Evolutionary conservation across 1,140 invertebrate species (phyloP).

Genomic region (Zophobas atratus): DNA sequence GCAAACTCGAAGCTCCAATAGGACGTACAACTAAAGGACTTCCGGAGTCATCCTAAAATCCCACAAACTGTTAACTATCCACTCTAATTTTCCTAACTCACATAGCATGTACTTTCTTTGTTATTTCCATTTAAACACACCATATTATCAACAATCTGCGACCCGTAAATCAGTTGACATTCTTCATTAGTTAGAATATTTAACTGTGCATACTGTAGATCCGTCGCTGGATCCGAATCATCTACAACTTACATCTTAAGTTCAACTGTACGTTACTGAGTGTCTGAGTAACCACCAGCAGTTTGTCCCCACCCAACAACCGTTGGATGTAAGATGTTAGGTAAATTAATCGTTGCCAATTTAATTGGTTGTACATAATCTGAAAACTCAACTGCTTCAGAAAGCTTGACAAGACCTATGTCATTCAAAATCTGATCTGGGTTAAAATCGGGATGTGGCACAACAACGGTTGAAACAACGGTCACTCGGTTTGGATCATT

Average conservation of each 20-base stretch:
- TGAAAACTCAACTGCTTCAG: neutral
- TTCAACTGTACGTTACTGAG: too few relatives aligned
- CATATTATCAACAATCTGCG: too few relatives aligned
- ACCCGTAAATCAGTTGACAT: too few relatives aligned
- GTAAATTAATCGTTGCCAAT: neutral
- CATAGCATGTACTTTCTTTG: too few relatives aligned
- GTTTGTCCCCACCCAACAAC: neutral
- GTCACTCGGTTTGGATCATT: neutral
- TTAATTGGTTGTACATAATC: slow-evolving; percentile 1
- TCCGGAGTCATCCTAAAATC: neutral
- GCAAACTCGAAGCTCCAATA: neutral
- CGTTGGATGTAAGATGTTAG: neutral
- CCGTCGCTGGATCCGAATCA: too few relatives aligned
- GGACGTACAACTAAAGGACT: neutral
- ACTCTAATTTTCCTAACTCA: too few relatives aligned
- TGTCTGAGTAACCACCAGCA: neutral
- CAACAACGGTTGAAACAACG: neutral
- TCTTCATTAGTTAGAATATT: too few relatives aligned
- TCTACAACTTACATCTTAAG: too few relatives aligned
- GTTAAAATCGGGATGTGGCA: neutral
- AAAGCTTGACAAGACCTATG: neutral
- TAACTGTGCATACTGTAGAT: too few relatives aligned
- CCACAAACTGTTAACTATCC: too few relatives aligned
- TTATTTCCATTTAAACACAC: too few relatives aligned
- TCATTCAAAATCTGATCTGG: neutral